phyloP scores from a whole-genome alignment of 1,140 invertebrate genomes.

The Matsumurasca onukii region DNA sequence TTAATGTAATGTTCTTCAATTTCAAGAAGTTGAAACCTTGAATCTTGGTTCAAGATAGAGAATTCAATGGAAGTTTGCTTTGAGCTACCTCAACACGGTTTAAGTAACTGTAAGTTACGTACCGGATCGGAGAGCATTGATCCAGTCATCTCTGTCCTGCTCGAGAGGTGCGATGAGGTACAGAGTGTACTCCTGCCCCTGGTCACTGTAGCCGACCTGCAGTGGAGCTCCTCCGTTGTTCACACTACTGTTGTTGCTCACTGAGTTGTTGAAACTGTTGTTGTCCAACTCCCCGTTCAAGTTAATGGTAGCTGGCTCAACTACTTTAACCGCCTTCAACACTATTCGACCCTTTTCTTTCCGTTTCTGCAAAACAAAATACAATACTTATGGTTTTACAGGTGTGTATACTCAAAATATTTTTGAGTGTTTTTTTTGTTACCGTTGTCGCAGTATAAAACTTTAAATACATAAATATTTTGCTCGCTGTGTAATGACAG shows the following conservation, averaged over 20 bases:
- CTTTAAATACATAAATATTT: no score
- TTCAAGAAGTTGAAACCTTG: no score
- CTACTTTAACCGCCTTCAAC: slow-evolving; percentile 68
- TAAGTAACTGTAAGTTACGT: no score
- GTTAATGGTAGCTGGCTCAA: slow-evolving; percentile 62
- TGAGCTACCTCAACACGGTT: no score
- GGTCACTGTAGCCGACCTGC: slow-evolving; percentile 73
- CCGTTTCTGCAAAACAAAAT: slow-evolving; percentile 57
- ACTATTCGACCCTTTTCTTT: slow-evolving; percentile 78
- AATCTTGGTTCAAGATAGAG: no score
- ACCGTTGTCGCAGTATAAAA: no score
- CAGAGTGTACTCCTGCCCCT: slow-evolving; percentile 69
- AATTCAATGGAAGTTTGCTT: no score
- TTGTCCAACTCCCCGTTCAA: slow-evolving; percentile 4
- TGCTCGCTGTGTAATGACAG: no score
- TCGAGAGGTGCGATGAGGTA: slow-evolving; percentile 72
- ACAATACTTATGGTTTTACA: background rate
- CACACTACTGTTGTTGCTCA: background rate
- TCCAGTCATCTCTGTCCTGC: slow-evolving; percentile 73
- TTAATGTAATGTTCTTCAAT: no score
- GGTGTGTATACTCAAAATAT: no score
- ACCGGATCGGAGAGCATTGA: slow-evolving; percentile 73
- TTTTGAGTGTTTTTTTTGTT: no score
- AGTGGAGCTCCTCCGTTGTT: background rate
- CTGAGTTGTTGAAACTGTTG: background rate